Percentiles rank a stretch among this genome's conserved stretches.
phyloP scores from a whole-genome alignment of 2,113 vertebrate genomes.

The Nipponia nippon region DNA sequence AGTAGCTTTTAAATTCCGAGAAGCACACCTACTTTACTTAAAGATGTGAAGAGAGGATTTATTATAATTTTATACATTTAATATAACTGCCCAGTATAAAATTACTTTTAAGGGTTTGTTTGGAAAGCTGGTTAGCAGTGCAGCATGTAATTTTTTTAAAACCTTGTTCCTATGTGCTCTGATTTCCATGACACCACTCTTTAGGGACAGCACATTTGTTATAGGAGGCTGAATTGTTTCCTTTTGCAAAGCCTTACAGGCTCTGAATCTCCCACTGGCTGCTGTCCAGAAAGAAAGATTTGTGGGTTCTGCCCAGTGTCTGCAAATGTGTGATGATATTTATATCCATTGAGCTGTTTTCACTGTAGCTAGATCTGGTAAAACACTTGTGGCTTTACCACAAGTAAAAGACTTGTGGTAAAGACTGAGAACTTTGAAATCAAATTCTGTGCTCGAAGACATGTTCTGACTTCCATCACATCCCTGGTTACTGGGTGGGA shows the following conservation, averaged over 20 bases:
- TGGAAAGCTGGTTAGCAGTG: slow-evolving; percentile 20
- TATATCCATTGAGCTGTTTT: slow-evolving; percentile 49
- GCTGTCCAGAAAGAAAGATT: slow-evolving; percentile 41
- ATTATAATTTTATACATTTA: slow-evolving; percentile 30
- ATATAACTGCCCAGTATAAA: neutral
- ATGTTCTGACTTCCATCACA: neutral
- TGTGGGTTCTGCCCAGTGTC: slow-evolving; percentile 47
- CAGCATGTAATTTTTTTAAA: slow-evolving; percentile 12
- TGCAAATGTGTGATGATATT: slow-evolving; percentile 49
- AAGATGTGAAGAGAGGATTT: neutral
- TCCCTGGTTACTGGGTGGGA: neutral
- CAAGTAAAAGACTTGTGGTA: slow-evolving; percentile 25
- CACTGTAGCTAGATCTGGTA: slow-evolving; percentile 37
- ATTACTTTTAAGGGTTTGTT: slow-evolving; percentile 5
- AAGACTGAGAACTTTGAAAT: neutral
- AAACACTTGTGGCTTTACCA: slow-evolving; percentile 39
- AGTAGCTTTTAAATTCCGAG: slow-evolving; percentile 21
- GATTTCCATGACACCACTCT: slow-evolving; percentile 46
- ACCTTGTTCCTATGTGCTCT: neutral
- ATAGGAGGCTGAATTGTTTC: slow-evolving; percentile 37
- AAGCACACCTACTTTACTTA: slow-evolving; percentile 27
- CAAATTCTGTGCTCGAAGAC: neutral
- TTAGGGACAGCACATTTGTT: slow-evolving; percentile 39
- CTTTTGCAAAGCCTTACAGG: slow-evolving; percentile 4
- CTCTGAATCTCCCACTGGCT: slow-evolving; percentile 43